Base-by-base conservation (phyloP, 2,888 invertebrate genomes). In the Nymphalis polychloros region DNA sequence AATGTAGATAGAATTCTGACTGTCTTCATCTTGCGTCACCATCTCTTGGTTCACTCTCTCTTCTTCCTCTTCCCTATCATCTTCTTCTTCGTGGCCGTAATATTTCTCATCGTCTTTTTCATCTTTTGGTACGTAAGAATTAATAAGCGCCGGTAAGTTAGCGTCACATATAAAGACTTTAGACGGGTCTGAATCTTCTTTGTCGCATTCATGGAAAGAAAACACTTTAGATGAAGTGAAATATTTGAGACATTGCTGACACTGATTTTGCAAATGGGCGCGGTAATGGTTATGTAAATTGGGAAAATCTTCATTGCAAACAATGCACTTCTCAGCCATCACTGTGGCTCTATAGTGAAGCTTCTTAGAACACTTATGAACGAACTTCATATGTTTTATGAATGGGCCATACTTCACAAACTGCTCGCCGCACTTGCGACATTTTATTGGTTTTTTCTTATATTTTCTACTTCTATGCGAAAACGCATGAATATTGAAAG, bases 221-320 rank as follows among this genome's bases (percentile, higher is more conserved):
- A 87, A 91, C 31, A 88, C 68, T 67, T 83, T 87, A 19, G 80
- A 80, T 0, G 93, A 93, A 0, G 87, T 86, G 72, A 93, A 90
- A 74, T 92, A 93, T 71, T 92, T 93, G 50, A 65, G 74, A 76
- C 93, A 94, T 20, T 77, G 81, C 65, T 88, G 91, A 71, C 94
- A 94, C 67, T 93, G 91, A 79, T 94, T 94, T 73, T 91, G 86
- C 60, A 94, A 76, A 73, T 94, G 94, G 59, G 94, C 94, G 23
- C 94, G 93, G 72, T 93, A 94, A 72, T 95, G 93, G 77, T 94
- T 94, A 81, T 94, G 94, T 70, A 94, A 87, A 71, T 94, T 94
- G 1, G 94, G 93, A 77, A 94, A 94, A 0, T 88, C 85, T 46
- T 90, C 94, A 17, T 93, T 92, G 78, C 95, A 95, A 6, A 95